Evolutionary conservation across 2,888 invertebrate genomes (phyloP), one percentile per base, ranked within the genome.

Genomic region (Tetranychus piercei): DNA sequence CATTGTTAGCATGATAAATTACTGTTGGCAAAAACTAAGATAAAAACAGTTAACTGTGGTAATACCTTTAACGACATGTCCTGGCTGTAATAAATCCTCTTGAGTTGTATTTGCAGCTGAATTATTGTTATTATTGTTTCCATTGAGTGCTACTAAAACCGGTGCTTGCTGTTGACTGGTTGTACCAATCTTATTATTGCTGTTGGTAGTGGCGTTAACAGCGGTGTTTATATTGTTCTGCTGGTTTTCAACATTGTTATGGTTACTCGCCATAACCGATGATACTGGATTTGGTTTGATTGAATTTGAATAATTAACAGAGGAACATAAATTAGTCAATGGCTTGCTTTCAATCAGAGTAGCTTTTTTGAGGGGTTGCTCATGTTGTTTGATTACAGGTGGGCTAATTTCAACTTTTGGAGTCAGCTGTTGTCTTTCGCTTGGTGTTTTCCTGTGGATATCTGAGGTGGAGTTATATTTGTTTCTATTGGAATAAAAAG

Each of bases 1-100:
- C 5, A 4, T 34, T 34, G 5, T 34, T 34, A 34, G 5, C 34
- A 34, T 34, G 55, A 55, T 15, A 9, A 15, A 55, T 55, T 15
- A 7, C 15, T 55, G 55, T 15, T 15, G 9, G 9, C 9, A 45
- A 55, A 55, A 55, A 55, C 7, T 3, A 55, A 55, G 55, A 55
- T 55, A 7, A 15, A 9, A 55, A 6, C 55, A 15, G 55, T 15
- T 55, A 15, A 55, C 9, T 6, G 9, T 55, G 55, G 9, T 55
- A 69, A 69, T 23, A 73, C 73, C 73, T 73, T 96, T 96, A 81
- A 97, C 94, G 76, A 95, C 91, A 86, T 95, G 94, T 73, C 94
- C 95, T 65, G 94, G 92, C 84, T 94, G 94, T 81, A 96, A 86
- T 79, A 96, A 43, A 69, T 73, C 73, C 44, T 73, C 73, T 44